These are phyloP conservation scores for Sebastes schlegelii DNA, from an alignment of 2,113 vertebrate species.

Conservation along the genomic window DNA sequence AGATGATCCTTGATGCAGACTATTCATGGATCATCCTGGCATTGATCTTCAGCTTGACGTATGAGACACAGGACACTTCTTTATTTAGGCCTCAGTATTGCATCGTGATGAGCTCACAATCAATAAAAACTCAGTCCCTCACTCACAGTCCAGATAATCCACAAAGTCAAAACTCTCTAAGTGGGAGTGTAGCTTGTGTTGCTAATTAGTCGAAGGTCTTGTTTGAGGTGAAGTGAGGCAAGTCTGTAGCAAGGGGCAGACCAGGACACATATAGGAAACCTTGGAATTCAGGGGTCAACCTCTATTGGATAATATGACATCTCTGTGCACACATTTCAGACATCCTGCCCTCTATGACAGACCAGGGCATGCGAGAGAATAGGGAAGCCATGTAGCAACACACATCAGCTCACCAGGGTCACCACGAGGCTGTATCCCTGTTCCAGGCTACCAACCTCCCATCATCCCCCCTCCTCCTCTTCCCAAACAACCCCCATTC, in stretches of 20 bases:
- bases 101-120: constrained; percentile 2
- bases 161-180: constrained; percentile 22
- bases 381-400: neutral
- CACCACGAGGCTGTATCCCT: constrained; percentile 28
- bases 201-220: constrained; percentile 16
- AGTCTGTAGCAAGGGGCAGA: constrained; percentile 14
- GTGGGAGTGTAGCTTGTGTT: neutral
- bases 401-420: constrained; percentile 15
- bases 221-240: constrained; percentile 13
- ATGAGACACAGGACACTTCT: neutral
- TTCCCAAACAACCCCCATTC: constrained; percentile 60
- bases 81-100: constrained; percentile 14
- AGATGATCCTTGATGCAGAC: neutral
- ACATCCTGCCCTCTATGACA: neutral
- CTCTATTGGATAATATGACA: constrained; percentile 4
- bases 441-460: constrained; percentile 34
- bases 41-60: neutral
- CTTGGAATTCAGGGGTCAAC: neutral
- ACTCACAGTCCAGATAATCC: constrained; percentile 6
- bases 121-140: constrained; percentile 23
- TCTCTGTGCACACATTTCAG: neutral
- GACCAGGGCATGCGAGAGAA: constrained; percentile 4
- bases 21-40: neutral
- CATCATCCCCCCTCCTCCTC: constrained; percentile 8
- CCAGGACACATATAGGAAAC: constrained; percentile 3